Base-by-base conservation (phyloP, 2,113 vertebrate genomes). In the Pica pica region DNA sequence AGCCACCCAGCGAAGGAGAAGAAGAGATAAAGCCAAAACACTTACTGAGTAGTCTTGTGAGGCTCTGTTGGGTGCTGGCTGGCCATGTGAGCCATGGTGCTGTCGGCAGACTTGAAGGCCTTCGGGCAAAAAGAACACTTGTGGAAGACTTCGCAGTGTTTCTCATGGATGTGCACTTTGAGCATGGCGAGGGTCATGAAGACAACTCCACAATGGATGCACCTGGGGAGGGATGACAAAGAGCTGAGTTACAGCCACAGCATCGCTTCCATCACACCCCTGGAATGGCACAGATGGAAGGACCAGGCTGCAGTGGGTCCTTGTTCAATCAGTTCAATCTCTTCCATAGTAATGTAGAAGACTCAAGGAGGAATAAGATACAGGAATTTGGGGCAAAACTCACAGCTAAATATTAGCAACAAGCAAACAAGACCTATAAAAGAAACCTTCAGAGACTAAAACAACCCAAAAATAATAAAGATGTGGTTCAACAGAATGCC, bases 121-220 rank as follows among this genome's bases (percentile, higher is more conserved):
- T 99, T 98, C 0, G 99, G 99, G 96, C 99, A 99, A 84, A 98
- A 97, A 70, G 98, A 98, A 97, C 99, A 99, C 93, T 99, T 99
- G 97, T 99, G 98, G 96, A 99, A 99, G 90, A 99, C 97, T 95
- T 99, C 98, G 83, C 98, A 99, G 97, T 99, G 99, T 91, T 99
- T 99, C 95, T 99, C 99, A 5, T 99, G 98, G 78, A 99, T 99
- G 97, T 99, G 99, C 93, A 90, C 97, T 96, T 99, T 99, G 87
- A 99, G 98, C 96, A 98, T 97, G 80, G 98, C 98, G 3, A 99
- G 95, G 61, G 99, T 99, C 97, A 98, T 98, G 93, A 99, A 99
- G 91, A 99, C 98, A 64, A 98, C 98, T 61, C 99, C 99, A 89
- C 99, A 99, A 91, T 99, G 99, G 96, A 99, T 98, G 97, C 99